Conservation (phyloP, 2,888 invertebrate genomes). For the Troides oblongomaculatus region DNA sequence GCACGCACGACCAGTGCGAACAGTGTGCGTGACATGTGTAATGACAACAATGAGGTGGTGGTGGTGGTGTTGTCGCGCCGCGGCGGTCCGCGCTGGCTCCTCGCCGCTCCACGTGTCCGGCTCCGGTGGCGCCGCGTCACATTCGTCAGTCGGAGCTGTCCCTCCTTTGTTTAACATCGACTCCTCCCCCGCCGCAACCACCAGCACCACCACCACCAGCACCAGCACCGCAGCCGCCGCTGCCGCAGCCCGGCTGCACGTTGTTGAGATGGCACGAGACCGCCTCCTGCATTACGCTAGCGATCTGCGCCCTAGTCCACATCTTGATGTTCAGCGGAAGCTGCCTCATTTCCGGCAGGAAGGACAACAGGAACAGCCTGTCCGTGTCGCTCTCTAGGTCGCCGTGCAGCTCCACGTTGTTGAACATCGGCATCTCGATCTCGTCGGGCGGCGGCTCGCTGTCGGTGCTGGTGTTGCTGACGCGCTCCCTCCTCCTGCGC, state of each 20-base stretch:
- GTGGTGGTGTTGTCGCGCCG: no score
- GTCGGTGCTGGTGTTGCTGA: slow-evolving; percentile 40
- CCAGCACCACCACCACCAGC: background rate
- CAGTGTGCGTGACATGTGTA: no score
- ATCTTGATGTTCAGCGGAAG: slow-evolving; percentile 67
- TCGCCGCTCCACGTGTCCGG: no score
- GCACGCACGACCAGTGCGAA: no score
- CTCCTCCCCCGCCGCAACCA: no score
- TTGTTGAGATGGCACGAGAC: slow-evolving; percentile 59
- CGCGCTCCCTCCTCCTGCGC: slow-evolving; percentile 41
- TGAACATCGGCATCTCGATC: slow-evolving; percentile 59
- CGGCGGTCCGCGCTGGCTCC: no score
- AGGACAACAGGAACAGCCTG: slow-evolving; percentile 63
- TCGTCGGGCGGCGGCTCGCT: slow-evolving; percentile 51
- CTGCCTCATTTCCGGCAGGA: slow-evolving; percentile 69
- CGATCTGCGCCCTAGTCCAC: slow-evolving; percentile 72
- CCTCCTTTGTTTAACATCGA: slow-evolving; percentile 6
- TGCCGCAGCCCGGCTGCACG: slow-evolving; percentile 41
- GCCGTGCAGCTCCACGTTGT: slow-evolving; percentile 48
- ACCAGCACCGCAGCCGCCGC: slow-evolving; percentile 23
- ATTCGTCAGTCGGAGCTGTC: slow-evolving; percentile 17
- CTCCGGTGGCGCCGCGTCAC: background rate
- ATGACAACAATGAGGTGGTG: no score
- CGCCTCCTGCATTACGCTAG: slow-evolving; percentile 71
- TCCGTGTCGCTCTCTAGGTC: slow-evolving; percentile 60